phyloP scores from a whole-genome alignment of 1,140 invertebrate genomes.

The Teleogryllus occipitalis region DNA sequence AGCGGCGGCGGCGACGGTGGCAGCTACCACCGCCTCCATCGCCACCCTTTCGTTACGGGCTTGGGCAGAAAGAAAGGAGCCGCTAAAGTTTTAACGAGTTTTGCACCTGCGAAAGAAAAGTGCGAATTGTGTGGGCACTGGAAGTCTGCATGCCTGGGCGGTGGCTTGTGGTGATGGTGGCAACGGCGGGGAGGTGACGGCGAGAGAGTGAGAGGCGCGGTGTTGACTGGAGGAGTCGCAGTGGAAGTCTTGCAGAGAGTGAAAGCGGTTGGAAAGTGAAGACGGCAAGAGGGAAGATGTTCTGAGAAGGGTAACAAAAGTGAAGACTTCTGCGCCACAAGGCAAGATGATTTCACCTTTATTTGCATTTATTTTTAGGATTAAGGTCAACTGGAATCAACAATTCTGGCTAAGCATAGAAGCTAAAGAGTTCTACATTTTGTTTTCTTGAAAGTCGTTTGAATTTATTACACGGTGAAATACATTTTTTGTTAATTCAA shows the following conservation, averaged over 20 bases:
- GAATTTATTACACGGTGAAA: too few relatives aligned
- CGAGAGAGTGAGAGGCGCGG: not conserved
- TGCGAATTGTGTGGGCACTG: not conserved
- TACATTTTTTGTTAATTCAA: too few relatives aligned
- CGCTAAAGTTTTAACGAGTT: not conserved
- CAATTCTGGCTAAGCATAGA: too few relatives aligned
- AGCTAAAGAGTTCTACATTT: too few relatives aligned
- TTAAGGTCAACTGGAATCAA: too few relatives aligned
- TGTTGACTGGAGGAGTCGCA: not conserved
- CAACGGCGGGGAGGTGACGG: not conserved
- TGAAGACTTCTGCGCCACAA: too few relatives aligned
- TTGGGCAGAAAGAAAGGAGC: not conserved
- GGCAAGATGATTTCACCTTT: too few relatives aligned
- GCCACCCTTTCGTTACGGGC: not conserved
- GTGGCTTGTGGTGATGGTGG: too few relatives aligned
- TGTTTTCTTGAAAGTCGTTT: too few relatives aligned
- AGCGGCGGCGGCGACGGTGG: too few relatives aligned
- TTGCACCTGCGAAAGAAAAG: slow-evolving; percentile 3
- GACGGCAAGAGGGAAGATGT: not conserved
- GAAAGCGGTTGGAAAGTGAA: not conserved
- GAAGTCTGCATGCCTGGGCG: not conserved
- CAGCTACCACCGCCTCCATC: not conserved
- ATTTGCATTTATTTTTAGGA: too few relatives aligned
- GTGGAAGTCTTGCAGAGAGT: not conserved
- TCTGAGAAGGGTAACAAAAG: not conserved